Evolutionary conservation across 1,140 invertebrate species (phyloP).

Genomic region (Drosophila lowei): DNA sequence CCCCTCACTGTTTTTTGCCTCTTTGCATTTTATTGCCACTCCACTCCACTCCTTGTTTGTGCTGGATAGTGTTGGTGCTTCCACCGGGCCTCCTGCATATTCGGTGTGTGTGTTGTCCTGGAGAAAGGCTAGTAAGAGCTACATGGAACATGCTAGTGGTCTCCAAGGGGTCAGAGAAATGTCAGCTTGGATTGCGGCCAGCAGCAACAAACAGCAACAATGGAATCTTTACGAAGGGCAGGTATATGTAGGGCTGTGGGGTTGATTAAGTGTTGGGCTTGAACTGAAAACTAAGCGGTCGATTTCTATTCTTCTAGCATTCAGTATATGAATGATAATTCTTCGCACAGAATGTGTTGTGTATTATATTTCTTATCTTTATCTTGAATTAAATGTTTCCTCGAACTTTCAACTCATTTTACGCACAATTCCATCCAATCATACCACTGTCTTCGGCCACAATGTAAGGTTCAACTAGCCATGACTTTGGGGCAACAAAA

Average conservation of each 20-base stretch:
- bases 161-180: slow-evolving; percentile 1
- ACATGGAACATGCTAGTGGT: slow-evolving; percentile 12
- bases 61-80: not conserved
- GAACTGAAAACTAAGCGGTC: not conserved
- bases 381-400: no score
- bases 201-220: not conserved
- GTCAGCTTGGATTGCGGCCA: slow-evolving; percentile 9
- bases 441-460: slow-evolving; percentile 18
- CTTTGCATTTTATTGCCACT: slow-evolving; percentile 26
- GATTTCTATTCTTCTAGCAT: no score
- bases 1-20: not conserved
- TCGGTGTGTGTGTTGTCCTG: slow-evolving; percentile 20
- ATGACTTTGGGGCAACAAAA: slow-evolving; percentile 27
- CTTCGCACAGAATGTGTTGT: no score
- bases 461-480: slow-evolving; percentile 35
- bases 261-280: not conserved
- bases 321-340: no score
- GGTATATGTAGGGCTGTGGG: not conserved
- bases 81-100: slow-evolving; percentile 3
- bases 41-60: slow-evolving; percentile 1
- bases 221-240: not conserved
- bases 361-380: no score
- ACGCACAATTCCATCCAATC: not conserved
- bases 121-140: not conserved
- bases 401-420: not conserved